Percentiles rank a stretch among this genome's conserved stretches.
Evolutionary conservation across 1,140 invertebrate species (phyloP).

Genomic region (Calycopis cecrops): DNA sequence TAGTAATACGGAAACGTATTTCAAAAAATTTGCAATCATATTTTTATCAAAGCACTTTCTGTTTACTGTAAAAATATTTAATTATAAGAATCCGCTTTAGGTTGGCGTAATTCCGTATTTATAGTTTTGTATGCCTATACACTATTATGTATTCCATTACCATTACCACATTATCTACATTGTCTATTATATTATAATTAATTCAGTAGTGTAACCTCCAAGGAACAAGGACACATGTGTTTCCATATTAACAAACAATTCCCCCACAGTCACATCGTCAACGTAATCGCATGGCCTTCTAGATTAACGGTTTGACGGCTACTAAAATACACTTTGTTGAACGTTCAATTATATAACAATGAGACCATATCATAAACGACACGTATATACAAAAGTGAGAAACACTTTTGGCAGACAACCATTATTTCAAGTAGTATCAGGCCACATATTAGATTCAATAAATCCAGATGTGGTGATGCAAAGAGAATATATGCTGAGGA

Average conservation of each 20-base stretch:
- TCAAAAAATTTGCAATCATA: too few species aligned
- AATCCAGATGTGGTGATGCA: slow-evolving; percentile 42
- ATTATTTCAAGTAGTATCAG: slow-evolving; percentile 49
- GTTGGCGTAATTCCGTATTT: too few species aligned
- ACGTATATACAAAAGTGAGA: slow-evolving; percentile 51
- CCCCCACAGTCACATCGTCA: slow-evolving; percentile 29
- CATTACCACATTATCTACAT: too few species aligned
- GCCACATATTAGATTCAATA: slow-evolving; percentile 56
- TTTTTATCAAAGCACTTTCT: too few species aligned
- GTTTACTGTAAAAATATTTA: too few species aligned
- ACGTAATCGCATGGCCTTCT: slow-evolving; percentile 36
- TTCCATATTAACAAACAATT: slow-evolving; percentile 27
- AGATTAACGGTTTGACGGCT: slow-evolving; percentile 35
- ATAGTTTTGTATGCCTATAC: too few species aligned
- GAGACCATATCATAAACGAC: slow-evolving; percentile 43
- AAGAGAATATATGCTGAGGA: slow-evolving; percentile 50
- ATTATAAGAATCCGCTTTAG: too few species aligned
- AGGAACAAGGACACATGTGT: slow-evolving; percentile 56
- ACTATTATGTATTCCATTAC: too few species aligned
- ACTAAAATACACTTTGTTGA: slow-evolving; percentile 15
- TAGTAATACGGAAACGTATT: too few species aligned
- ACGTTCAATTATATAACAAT: slow-evolving; percentile 25
- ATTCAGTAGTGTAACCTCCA: slow-evolving; percentile 11
- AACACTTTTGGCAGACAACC: slow-evolving; percentile 53
- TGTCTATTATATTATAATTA: slow-evolving; percentile 9